phyloP scores from a whole-genome alignment of 2,797 vertebrate species.

The Odontamblyopus rebecca region DNA sequence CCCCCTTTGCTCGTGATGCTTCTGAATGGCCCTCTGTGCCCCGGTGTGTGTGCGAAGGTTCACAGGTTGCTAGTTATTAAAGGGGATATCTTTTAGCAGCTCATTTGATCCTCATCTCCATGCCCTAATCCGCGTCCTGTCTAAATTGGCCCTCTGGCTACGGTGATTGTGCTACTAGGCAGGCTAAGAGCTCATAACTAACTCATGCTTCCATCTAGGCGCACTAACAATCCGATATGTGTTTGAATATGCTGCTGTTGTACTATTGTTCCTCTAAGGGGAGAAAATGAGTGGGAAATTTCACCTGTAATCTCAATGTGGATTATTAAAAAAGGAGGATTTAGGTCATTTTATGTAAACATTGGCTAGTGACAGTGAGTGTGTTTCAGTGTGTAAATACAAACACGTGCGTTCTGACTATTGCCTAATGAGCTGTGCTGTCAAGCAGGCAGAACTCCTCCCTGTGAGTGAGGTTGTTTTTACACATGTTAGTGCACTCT shows the following conservation, averaged over 20 bases:
- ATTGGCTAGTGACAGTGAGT: conserved; percentile 82
- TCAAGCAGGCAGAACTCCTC: background rate
- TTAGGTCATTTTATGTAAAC: conserved; percentile 85
- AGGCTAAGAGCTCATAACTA: conserved; percentile 57
- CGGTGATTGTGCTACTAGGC: conserved; percentile 59
- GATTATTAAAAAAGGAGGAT: conserved; percentile 80
- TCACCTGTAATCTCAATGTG: conserved; percentile 80
- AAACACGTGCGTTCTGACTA: conserved; percentile 66
- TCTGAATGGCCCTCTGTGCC: conserved; percentile 43
- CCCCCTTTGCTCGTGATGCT: conserved; percentile 35
- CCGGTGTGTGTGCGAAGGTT: conserved; percentile 54
- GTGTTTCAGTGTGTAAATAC: conserved; percentile 83
- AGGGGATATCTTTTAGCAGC: conserved; percentile 62
- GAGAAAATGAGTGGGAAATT: conserved; percentile 84
- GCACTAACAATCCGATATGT: conserved; percentile 10
- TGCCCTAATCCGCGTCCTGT: conserved; percentile 67
- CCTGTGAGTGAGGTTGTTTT: no score
- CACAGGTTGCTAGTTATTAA: conserved; percentile 62
- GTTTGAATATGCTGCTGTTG: conserved; percentile 24
- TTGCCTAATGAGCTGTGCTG: conserved; percentile 58
- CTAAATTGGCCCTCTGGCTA: conserved; percentile 75
- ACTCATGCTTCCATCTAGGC: conserved; percentile 12
- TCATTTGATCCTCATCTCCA: conserved; percentile 68
- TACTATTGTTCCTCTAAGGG: conserved; percentile 43
- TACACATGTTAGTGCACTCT: no score